Percentiles rank a stretch among this genome's conserved stretches.
phyloP scores from a whole-genome alignment of 2,797 vertebrate species.

The Lepilemur ruficaudatus region DNA sequence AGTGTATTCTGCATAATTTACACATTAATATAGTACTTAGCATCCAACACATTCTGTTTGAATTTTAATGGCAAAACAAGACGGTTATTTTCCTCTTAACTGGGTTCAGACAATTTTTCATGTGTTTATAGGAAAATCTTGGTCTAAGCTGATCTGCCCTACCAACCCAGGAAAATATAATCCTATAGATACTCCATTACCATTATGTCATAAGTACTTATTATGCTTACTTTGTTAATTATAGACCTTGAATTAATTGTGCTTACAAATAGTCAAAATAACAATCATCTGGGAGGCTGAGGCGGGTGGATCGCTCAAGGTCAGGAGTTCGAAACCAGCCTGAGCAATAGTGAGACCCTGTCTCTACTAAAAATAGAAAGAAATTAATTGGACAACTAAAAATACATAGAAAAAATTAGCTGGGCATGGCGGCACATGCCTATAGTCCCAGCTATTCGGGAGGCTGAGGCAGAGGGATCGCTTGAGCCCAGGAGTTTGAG shows the following conservation, averaged over 20 bases:
- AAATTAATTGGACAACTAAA: no score
- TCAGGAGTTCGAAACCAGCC: no score
- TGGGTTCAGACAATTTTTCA: background rate
- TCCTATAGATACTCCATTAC: background rate
- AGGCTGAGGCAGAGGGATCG: no score
- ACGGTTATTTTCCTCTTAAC: background rate
- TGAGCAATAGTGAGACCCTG: no score
- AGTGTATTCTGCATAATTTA: background rate
- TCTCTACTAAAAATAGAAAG: no score
- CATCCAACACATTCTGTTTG: background rate
- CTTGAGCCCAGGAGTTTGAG: no score
- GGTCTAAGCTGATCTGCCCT: background rate
- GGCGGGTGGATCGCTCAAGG: no score
- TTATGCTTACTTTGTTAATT: background rate
- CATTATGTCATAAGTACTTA: background rate
- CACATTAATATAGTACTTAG: slow-evolving; percentile 14
- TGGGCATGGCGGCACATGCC: no score
- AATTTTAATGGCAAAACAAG: background rate
- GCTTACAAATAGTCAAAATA: background rate
- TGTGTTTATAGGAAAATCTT: background rate
- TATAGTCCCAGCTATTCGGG: no score
- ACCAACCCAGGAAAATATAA: background rate
- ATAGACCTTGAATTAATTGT: background rate
- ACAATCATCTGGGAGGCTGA: no score
- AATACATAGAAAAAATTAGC: no score